Conservation (phyloP, 2,888 invertebrate species). For the Athalia cordata region DNA sequence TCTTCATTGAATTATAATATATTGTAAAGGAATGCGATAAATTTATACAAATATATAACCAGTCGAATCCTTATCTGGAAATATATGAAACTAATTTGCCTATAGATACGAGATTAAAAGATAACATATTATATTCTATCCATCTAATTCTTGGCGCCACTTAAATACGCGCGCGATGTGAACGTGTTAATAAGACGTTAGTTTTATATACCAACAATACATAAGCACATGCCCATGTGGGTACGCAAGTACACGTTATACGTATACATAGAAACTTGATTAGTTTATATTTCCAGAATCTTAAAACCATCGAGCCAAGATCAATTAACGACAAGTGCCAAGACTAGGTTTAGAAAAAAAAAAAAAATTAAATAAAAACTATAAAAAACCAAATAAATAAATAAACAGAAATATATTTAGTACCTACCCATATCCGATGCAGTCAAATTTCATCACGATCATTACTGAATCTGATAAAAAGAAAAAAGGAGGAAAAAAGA, state of each 20-base stretch:
- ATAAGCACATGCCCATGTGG: no score
- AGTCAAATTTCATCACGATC: not conserved
- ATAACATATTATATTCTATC: no score
- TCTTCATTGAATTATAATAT: no score
- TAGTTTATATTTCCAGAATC: slow-evolving; percentile 21
- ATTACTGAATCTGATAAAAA: not conserved
- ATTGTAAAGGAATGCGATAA: no score
- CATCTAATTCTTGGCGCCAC: not conserved
- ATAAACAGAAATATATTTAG: not conserved
- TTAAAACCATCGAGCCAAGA: not conserved
- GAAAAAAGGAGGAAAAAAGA: not conserved
- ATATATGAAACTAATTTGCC: no score
- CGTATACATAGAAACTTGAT: not conserved
- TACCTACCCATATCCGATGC: not conserved
- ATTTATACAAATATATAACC: no score
- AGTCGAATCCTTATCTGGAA: no score
- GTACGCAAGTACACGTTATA: not conserved
- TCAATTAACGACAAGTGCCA: slow-evolving; percentile 29
- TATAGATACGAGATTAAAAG: no score
- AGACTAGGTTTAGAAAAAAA: not conserved
- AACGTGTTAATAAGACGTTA: slow-evolving; percentile 15
- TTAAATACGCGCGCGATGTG: not conserved
- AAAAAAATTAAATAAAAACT: not conserved
- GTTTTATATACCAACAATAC: not conserved
- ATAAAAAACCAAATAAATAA: not conserved